phyloP scores from a whole-genome alignment of 1,140 invertebrate species.

The Drosophila nannoptera region DNA sequence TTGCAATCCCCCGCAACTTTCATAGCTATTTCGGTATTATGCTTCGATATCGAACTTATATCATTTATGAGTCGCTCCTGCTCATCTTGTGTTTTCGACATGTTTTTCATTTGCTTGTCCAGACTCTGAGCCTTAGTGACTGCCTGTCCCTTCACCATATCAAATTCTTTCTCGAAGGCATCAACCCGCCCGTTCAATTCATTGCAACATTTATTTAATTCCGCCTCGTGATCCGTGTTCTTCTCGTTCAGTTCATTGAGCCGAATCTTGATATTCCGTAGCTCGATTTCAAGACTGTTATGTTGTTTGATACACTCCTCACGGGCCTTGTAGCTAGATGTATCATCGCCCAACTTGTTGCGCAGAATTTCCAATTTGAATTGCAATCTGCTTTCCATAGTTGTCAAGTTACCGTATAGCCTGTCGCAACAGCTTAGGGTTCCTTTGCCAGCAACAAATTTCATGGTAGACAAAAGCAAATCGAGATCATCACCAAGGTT shows the following conservation, averaged over 20 bases:
- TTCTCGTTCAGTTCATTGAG: conserved; percentile 20
- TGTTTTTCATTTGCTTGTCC: conserved; percentile 10
- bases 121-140: not conserved
- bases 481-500: conserved; percentile 42
- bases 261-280: not conserved
- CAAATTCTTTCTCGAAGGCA: conserved; percentile 9
- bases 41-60: not conserved
- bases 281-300: not conserved
- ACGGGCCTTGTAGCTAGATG: no score
- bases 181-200: not conserved
- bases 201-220: conserved; percentile 22
- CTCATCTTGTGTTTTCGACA: conserved; percentile 15
- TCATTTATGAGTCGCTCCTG: conserved; percentile 5
- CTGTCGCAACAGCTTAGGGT: conserved; percentile 40
- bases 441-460: not conserved
- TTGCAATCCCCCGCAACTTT: conserved; percentile 6
- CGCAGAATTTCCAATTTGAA: conserved; percentile 1
- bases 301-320: no score
- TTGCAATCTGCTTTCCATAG: no score
- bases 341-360: no score
- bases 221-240: not conserved
- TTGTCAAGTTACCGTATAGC: no score
- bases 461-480: conserved; percentile 27
- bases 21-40: not conserved
- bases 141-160: not conserved